Conservation (phyloP, 2,797 vertebrate species). For the Mus spretus region DNA sequence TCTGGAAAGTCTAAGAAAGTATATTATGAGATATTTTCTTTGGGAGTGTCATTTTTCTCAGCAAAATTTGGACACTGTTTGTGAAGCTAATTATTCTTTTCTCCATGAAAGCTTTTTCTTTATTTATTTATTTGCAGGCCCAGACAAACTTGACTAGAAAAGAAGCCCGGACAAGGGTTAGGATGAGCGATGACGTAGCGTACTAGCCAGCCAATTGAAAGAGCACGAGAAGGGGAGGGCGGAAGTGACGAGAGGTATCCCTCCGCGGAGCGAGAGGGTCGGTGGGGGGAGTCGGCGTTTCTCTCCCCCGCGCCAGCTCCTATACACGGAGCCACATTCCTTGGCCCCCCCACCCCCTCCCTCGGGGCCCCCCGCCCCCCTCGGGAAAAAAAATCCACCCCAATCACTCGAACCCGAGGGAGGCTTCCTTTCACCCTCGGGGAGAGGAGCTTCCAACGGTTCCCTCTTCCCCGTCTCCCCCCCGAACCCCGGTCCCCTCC, state of each 20-base stretch:
- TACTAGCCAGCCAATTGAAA: slow-evolving; percentile 75
- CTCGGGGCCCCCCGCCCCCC: slow-evolving; percentile 74
- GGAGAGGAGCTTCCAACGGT: slow-evolving; percentile 73
- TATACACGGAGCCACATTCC: slow-evolving; percentile 82
- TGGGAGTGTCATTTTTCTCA: slow-evolving; percentile 9
- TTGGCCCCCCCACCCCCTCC: slow-evolving; percentile 84
- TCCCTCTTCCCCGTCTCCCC: slow-evolving; percentile 71
- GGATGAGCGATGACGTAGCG: slow-evolving; percentile 83
- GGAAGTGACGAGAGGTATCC: slow-evolving; percentile 89
- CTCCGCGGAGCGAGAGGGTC: slow-evolving; percentile 88
- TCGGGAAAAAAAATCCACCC: slow-evolving; percentile 75
- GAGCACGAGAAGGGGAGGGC: background rate
- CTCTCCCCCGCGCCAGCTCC: slow-evolving; percentile 86
- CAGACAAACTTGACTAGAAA: slow-evolving; percentile 83
- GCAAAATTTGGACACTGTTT: background rate
- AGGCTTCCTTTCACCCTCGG: slow-evolving; percentile 82
- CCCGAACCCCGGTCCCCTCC: slow-evolving; percentile 81
- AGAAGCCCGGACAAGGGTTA: slow-evolving; percentile 77
- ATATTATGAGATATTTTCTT: background rate
- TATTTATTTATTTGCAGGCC: slow-evolving; percentile 82
- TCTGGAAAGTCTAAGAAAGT: slow-evolving; percentile 46
- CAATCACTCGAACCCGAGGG: slow-evolving; percentile 75
- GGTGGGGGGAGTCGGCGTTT: slow-evolving; percentile 84
- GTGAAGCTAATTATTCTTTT: slow-evolving; percentile 64
- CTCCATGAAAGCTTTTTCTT: slow-evolving; percentile 61